Percentiles rank a stretch among this genome's conserved stretches.
Evolutionary conservation across 2,888 invertebrate genomes (phyloP).

Genomic region (Ecdyonurus torrentis): DNA sequence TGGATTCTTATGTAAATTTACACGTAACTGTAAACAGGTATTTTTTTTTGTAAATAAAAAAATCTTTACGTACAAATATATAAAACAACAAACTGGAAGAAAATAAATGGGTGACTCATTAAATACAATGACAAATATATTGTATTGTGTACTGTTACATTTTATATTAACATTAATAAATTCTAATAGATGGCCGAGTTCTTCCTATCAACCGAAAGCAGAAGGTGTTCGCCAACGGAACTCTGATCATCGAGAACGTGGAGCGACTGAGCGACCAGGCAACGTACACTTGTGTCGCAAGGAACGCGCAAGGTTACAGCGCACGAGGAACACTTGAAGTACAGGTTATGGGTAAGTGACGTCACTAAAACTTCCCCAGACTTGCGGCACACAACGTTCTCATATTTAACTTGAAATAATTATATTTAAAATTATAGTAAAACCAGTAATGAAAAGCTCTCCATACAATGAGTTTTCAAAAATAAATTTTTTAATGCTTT

Average conservation of each 20-base stretch:
- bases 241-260: conserved; percentile 84
- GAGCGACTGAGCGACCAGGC: conserved; percentile 86
- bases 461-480: background rate
- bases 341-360: conserved; percentile 87
- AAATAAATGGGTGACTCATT: conserved; percentile 77
- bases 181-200: conserved; percentile 47
- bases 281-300: conserved; percentile 84
- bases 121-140: conserved; percentile 91
- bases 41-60: background rate
- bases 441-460: background rate
- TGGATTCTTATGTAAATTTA: too few relatives aligned
- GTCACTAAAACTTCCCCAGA: background rate
- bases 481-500: too few relatives aligned
- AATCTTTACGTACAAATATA: background rate
- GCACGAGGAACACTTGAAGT: conserved; percentile 78
- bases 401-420: too few relatives aligned
- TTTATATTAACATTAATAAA: background rate
- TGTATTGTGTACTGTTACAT: conserved; percentile 33
- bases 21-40: too few relatives aligned
- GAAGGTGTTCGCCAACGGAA: conserved; percentile 84
- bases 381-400: background rate
- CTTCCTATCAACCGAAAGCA: conserved; percentile 90
- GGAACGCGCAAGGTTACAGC: conserved; percentile 79
- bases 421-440: background rate
- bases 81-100: background rate